Evolutionary conservation across 2,113 vertebrate species (phyloP), one percentile per base, ranked within the genome.

Genomic region (Gymnocephalus cernua): DNA sequence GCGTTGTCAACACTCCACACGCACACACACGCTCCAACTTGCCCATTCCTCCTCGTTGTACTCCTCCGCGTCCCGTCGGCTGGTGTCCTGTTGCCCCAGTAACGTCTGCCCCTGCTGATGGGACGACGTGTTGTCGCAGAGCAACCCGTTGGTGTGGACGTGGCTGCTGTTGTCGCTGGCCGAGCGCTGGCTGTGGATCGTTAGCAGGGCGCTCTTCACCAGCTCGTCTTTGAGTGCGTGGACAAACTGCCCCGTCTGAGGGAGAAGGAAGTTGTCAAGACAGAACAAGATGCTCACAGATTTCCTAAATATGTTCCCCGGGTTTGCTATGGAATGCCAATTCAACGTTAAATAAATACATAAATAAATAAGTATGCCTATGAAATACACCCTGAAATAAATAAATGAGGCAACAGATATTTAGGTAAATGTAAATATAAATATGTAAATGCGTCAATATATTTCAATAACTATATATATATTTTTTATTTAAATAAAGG

Each of bases 11-110:
- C 44, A 45, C 44, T 45, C 1, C 48, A 53, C 21, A 53, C 29
- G 14, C 19, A 57, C 16, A 38, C 15, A 44, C 9, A 18, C 13
- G 50, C 15, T 0, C 25, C 62, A 69, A 53, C 96, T 96, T 95
- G 94, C 97, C 97, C 97, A 98, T 86, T 97, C 96, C 35, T 97
- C 97, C 25, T 97, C 96, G 18, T 97, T 94, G 13, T 97, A 97
- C 84, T 96, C 96, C 84, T 96, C 96, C 0, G 81, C 86, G 9
- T 96, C 94, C 10, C 93, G 92, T 1, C 92, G 94, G 57, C 94
- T 93, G 4, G 86, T 94, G 50, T 95, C 95, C 63, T 95, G 95
- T 29, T 92, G 94, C 48, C 88, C 82, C 0, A 92, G 54, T 1
- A 74, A 54, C 0, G 25, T 12, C 4, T 4, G 41, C 1, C 84